These are phyloP conservation scores for Zosterops borbonicus DNA, from an alignment of 2,113 vertebrate genomes.

Conservation along the genomic window DNA sequence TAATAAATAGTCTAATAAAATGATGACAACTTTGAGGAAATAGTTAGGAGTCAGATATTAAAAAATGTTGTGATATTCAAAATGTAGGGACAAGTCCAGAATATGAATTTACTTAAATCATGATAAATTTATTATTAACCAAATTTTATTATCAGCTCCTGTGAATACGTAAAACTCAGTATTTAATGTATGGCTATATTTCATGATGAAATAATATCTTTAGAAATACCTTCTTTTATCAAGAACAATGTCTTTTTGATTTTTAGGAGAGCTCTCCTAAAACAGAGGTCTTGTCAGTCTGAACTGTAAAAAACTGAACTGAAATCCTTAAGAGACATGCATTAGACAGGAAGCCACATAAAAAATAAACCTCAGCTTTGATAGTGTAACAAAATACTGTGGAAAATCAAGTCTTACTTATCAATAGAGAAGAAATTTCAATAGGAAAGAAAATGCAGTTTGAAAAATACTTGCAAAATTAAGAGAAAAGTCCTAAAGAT, in stretches of 20 bases:
- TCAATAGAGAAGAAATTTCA: background rate
- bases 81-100: background rate
- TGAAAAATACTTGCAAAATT: background rate
- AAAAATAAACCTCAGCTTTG: background rate
- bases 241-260: background rate
- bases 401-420: background rate
- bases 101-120: background rate
- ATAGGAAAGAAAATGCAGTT: background rate
- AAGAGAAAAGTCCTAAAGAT: background rate
- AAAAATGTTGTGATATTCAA: background rate
- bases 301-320: background rate
- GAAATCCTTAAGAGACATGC: background rate
- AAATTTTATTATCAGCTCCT: background rate
- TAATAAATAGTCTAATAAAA: slow-evolving; percentile 60
- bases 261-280: background rate
- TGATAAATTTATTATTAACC: background rate
- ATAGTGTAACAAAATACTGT: background rate
- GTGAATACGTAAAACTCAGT: background rate
- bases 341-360: background rate
- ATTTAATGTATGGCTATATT: background rate
- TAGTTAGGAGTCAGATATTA: background rate
- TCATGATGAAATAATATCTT: background rate
- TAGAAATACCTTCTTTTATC: background rate
- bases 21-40: slow-evolving; percentile 11
- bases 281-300: background rate